Evolutionary conservation across 1,140 invertebrate genomes (phyloP), one percentile per base, ranked within the genome.

Genomic region (Anagrus nilaparvatae): DNA sequence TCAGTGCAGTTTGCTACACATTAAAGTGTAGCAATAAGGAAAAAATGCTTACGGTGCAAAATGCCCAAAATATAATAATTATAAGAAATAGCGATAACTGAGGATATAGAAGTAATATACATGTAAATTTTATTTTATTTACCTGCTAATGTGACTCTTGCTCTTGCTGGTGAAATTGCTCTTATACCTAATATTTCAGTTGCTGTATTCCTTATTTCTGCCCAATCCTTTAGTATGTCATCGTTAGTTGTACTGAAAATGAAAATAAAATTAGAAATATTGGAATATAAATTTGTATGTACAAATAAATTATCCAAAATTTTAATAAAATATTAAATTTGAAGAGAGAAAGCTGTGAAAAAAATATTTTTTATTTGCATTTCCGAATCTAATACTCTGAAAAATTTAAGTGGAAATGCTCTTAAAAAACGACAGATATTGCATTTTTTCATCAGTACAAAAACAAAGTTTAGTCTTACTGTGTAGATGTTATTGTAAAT

Each of bases 201-300:
- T 1, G 91, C 82, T 20, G 85, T 86, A 1, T 66, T 72, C 54
- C 81, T 77, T 34, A 97, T 95, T 57, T 95, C 83, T 23, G 75
- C 77, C 91, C 91, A 97, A 56, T 96, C 92, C 50, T 79, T 79
- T 12, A 84, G 60, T 16, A 97, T 91, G 60, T 97, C 90, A 29
- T 84, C 80, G 13, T 82, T 77, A 1, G 88, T 95, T 1, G 93
- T 97, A 52, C 75, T 69, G 35, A 32, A 48, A 44, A 47, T 16
- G 10, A 43, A 16, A 19, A 33, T 30, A 32, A 37, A 41, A 43
- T n/a, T n/a, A n/a, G n/a, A n/a, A n/a, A n/a, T n/a, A n/a, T n/a
- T n/a, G n/a, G n/a, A n/a, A n/a, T 10, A 12, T 35, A 10, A 35
- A 38, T 21, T 24, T 38, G 14, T 24, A 23, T 27, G 12, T 19